These are phyloP conservation scores for Hemithea aestivaria DNA, from an alignment of 2,888 invertebrate species.

Conservation along the genomic window DNA sequence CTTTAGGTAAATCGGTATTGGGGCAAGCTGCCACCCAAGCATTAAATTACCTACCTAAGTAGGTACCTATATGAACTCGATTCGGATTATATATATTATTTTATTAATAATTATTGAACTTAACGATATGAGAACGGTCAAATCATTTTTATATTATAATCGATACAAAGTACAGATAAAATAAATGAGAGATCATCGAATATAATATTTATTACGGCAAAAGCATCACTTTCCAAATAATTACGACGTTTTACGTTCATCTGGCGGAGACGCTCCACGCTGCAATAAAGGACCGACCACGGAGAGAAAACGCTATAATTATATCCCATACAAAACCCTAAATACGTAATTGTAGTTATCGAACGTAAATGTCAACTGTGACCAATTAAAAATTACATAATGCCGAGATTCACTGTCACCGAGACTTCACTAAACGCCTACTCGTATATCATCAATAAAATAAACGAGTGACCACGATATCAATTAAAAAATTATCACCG, in stretches of 20 bases:
- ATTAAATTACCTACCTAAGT: too few species aligned
- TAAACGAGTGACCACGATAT: slow-evolving; percentile 43
- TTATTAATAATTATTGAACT: too few species aligned
- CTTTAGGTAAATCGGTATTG: too few species aligned
- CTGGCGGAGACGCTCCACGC: slow-evolving; percentile 25
- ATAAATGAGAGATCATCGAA: neutral
- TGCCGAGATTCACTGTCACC: slow-evolving; percentile 12
- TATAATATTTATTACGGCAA: slow-evolving; percentile 16
- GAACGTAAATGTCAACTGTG: slow-evolving; percentile 39
- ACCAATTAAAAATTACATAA: slow-evolving; percentile 38
- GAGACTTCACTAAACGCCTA: slow-evolving; percentile 18
- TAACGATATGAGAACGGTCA: too few species aligned
- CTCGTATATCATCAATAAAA: slow-evolving; percentile 31
- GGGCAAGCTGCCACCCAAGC: too few species aligned
- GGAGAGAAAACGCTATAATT: slow-evolving; percentile 36
- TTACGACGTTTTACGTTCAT: slow-evolving; percentile 27
- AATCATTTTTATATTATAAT: too few species aligned
- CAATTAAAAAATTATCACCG: slow-evolving; percentile 67
- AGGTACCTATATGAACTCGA: too few species aligned
- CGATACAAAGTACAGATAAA: neutral
- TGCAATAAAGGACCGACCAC: slow-evolving; percentile 33
- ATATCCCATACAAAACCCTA: slow-evolving; percentile 29
- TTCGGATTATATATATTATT: too few species aligned
- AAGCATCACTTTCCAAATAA: slow-evolving; percentile 30
- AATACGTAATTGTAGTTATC: slow-evolving; percentile 36